Conservation (phyloP, 2,113 vertebrate species). For the Urocolius indicus region DNA sequence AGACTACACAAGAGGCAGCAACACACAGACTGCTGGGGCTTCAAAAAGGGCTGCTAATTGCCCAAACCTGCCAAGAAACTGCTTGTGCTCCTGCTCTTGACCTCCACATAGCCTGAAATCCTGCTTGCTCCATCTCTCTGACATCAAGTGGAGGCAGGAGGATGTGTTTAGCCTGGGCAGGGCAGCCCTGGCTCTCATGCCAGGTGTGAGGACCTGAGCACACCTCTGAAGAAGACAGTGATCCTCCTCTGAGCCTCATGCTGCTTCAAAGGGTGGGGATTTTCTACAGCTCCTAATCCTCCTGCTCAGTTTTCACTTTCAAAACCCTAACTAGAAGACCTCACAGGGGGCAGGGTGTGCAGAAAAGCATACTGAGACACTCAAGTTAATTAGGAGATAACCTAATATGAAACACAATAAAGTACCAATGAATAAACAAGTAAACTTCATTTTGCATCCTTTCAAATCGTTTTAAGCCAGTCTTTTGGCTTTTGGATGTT, state of each 20-base stretch:
- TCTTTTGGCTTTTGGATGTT: background rate
- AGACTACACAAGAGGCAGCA: background rate
- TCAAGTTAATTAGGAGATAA: background rate
- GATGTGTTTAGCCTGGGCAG: rapidly evolving
- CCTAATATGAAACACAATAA: background rate
- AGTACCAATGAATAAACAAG: background rate
- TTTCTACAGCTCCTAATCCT: background rate
- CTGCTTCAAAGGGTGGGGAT: background rate
- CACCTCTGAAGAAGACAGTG: background rate
- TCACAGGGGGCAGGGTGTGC: background rate
- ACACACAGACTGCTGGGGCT: background rate
- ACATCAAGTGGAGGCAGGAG: background rate
- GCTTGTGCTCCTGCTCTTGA: background rate
- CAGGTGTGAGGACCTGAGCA: rapidly evolving
- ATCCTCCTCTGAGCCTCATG: background rate
- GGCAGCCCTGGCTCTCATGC: background rate
- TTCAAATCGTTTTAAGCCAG: background rate
- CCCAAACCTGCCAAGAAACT: background rate
- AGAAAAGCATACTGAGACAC: background rate
- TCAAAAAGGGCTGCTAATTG: background rate
- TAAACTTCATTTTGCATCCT: background rate
- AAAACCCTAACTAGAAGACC: background rate
- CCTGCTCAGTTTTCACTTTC: background rate
- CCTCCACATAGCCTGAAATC: background rate
- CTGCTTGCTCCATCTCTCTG: rapidly evolving